Base-by-base conservation (phyloP, 2,113 vertebrate species). In the Istiophorus platypterus region DNA sequence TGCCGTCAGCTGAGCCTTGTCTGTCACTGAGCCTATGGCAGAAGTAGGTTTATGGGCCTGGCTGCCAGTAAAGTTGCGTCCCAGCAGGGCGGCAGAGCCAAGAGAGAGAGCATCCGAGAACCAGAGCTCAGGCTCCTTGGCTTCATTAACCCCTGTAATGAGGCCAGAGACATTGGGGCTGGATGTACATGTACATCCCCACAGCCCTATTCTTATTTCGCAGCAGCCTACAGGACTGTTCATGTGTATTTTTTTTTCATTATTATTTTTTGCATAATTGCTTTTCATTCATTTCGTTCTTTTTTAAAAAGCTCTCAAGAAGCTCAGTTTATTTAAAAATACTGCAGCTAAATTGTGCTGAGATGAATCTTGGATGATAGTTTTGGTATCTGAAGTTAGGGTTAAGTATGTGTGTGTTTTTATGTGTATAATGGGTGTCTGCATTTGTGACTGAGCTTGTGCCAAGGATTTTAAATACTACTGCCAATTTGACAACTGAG, bases 41-140 rank as follows among this genome's bases (percentile, higher is more conserved):
- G 88, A 96, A 94, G 88, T 94, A 91, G 95, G 94, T 95, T 95
- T 95, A 90, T 95, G 87, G 95, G 93, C 87, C 90, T 91, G 65
- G n/a, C 72, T 81, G 72, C 65, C 56, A 72, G 77, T 78, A 76
- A 72, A 4, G 9, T n/a, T 14, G 49, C 22, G 58, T 92, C 91
- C 85, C 91, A 56, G 51, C 78, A 85, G 89, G 78, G 62, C 79
- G n/a, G 6, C 54, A 54, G 62, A 69, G 62, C 37, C 71, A 26
- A 12, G 51, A 67, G 76, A 76, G 72, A 64, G 34, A 69, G 64
- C 18, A 69, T 63, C 45, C 47, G 69, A 87, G 75, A 70, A 47
- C 24, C 37, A 7, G 26, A 81, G 72, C 65, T 81, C 64, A 14
- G 75, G 59, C 76, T 78, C 78, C 68, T 73, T 82, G 85, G 65